phyloP scores from a whole-genome alignment of 2,797 vertebrate species.

The Tangara arthus region DNA sequence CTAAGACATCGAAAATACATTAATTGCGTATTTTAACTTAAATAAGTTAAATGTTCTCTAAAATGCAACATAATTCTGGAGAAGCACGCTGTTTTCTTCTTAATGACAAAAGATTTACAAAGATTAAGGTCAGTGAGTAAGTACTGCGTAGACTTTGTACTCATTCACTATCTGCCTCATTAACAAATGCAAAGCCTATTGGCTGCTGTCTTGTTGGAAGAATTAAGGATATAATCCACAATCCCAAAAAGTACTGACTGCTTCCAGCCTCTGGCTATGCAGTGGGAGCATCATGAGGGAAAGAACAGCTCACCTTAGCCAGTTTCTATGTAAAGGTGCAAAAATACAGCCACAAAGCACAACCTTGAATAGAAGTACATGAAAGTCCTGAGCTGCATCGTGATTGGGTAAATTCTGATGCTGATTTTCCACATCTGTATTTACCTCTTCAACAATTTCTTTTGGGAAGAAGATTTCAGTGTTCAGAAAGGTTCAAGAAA shows the following conservation, averaged over 20 bases:
- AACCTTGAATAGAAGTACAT: not conserved
- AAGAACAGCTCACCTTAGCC: not conserved
- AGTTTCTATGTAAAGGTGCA: not conserved
- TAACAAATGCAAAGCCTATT: not conserved
- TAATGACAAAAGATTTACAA: not conserved
- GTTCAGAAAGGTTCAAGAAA: not conserved
- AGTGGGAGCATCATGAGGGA: not conserved
- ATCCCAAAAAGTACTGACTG: not conserved
- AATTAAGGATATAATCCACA: not conserved
- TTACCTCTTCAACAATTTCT: not conserved
- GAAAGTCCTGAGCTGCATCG: not conserved
- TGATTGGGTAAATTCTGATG: not conserved
- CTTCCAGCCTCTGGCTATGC: not conserved
- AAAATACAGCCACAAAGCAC: not conserved
- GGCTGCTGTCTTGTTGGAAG: not conserved
- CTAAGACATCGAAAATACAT: not conserved
- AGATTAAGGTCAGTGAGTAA: not conserved
- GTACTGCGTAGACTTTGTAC: not conserved
- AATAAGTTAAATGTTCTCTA: not conserved
- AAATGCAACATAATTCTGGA: not conserved
- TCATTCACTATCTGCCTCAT: not conserved
- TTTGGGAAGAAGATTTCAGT: not conserved
- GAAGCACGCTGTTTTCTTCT: not conserved
- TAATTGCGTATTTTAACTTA: not conserved
- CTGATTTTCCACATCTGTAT: not conserved